Percentiles rank a stretch among this genome's conserved stretches.
These are phyloP conservation scores for Clytia hemisphaerica DNA, from an alignment of 30 jellyfish, hydroid and myxozoan species.

Conservation along the genomic window DNA sequence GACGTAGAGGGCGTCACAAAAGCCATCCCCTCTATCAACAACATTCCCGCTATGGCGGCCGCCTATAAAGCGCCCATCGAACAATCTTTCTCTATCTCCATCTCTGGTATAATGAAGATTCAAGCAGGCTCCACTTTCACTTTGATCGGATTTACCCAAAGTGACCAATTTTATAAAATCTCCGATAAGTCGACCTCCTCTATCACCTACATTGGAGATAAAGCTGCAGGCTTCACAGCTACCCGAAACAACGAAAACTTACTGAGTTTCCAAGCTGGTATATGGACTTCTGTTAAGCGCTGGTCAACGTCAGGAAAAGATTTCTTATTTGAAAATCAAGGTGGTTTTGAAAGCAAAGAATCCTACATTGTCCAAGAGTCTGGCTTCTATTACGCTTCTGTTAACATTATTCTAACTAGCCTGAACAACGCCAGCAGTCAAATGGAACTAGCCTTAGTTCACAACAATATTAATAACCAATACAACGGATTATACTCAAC, in stretches of 20 bases:
- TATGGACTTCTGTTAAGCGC: conserved; percentile 28
- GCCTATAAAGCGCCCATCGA: conserved; percentile 14
- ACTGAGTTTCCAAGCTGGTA: background rate
- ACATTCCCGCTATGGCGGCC: conserved; percentile 47
- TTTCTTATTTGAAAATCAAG: conserved; percentile 66
- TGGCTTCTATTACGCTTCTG: conserved; percentile 59
- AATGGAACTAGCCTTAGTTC: conserved; percentile 38
- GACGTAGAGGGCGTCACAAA: conserved; percentile 47
- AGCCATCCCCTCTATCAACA: conserved; percentile 47
- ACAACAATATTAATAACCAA: conserved; percentile 15
- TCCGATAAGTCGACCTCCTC: conserved; percentile 54
- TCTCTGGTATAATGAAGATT: conserved; percentile 63
- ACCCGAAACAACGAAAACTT: conserved; percentile 23
- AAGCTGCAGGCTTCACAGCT: conserved; percentile 66
- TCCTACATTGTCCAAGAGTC: conserved; percentile 49
- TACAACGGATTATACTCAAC: conserved; percentile 44
- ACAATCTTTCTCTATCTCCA: conserved; percentile 37
- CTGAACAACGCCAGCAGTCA: conserved; percentile 33
- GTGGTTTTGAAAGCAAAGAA: conserved; percentile 43
- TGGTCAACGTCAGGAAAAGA: conserved; percentile 74
- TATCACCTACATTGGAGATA: conserved; percentile 44
- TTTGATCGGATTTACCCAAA: conserved; percentile 57
- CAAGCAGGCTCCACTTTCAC: conserved; percentile 45
- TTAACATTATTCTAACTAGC: conserved; percentile 39
- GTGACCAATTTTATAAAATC: conserved; percentile 44